Evolutionary conservation across 2,797 vertebrate genomes (phyloP).

Genomic region (Sciurus vulgaris): DNA sequence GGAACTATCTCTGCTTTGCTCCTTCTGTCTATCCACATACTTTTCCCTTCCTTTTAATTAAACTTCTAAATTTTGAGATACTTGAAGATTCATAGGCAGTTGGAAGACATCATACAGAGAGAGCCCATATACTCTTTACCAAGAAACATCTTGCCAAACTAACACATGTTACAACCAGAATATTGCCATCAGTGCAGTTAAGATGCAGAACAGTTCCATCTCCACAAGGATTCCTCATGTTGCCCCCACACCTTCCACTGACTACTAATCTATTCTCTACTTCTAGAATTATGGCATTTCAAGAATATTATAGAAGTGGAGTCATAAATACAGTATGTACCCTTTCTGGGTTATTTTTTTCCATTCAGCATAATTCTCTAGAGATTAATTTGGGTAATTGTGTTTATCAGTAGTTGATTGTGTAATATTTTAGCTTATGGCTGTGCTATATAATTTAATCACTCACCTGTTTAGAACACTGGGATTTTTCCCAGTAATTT

Average conservation of each 20-base stretch:
- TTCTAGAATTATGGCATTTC: conserved; percentile 45
- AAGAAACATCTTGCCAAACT: conserved; percentile 47
- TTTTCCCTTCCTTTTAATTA: not conserved
- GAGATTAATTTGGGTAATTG: conserved; percentile 19
- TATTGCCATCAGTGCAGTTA: conserved; percentile 21
- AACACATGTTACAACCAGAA: not conserved
- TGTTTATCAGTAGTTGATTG: not conserved
- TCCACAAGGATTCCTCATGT: not conserved
- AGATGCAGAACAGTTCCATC: not conserved
- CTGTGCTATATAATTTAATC: not conserved
- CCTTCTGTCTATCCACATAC: conserved; percentile 3
- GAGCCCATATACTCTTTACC: not conserved
- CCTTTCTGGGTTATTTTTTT: conserved; percentile 54
- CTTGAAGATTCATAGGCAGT: conserved; percentile 38
- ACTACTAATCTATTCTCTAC: not conserved
- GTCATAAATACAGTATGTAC: not conserved
- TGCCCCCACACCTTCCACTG: not conserved
- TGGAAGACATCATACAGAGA: conserved; percentile 14
- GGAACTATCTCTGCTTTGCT: not conserved
- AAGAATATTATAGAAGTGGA: conserved; percentile 25
- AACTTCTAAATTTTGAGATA: conserved; percentile 21
- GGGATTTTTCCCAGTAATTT: not conserved
- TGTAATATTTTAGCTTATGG: not conserved
- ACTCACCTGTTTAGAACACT: not conserved
- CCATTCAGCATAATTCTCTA: conserved; percentile 10